A percentile compares a stretch with the other conserved stretches of the same genome.
phyloP scores from a whole-genome alignment of 2,888 invertebrate genomes.

The Lepidochitona cinerea region DNA sequence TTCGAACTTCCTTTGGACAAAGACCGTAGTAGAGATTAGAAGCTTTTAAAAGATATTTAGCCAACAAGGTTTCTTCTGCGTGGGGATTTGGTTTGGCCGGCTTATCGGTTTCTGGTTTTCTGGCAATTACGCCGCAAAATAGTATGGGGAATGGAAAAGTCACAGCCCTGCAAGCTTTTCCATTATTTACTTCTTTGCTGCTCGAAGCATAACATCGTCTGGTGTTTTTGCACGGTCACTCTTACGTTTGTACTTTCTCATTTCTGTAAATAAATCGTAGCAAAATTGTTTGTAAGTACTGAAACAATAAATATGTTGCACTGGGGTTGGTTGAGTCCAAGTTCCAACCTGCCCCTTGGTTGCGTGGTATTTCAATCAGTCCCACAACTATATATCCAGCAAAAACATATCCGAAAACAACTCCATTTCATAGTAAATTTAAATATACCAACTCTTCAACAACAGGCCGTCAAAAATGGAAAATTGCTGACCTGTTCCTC shows the following conservation, averaged over 20 bases:
- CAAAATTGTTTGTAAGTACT: not conserved
- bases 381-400: no score
- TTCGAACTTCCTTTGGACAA: conserved; percentile 13
- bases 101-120: no score
- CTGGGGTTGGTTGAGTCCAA: not conserved
- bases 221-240: not conserved
- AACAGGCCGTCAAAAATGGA: no score
- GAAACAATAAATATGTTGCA: not conserved
- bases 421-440: no score
- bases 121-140: not conserved
- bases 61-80: conserved; percentile 8
- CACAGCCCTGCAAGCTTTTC: not conserved
- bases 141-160: not conserved
- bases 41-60: conserved; percentile 10
- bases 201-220: not conserved
- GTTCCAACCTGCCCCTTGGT: not conserved
- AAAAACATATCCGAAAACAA: no score
- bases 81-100: no score
- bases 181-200: not conserved
- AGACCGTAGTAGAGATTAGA: conserved; percentile 19
- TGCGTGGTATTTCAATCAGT: no score
- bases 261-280: not conserved
- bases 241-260: not conserved
- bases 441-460: no score
- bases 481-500: no score